Evolutionary conservation across 1,140 invertebrate species (phyloP).

Genomic region (Micrasema minimum): DNA sequence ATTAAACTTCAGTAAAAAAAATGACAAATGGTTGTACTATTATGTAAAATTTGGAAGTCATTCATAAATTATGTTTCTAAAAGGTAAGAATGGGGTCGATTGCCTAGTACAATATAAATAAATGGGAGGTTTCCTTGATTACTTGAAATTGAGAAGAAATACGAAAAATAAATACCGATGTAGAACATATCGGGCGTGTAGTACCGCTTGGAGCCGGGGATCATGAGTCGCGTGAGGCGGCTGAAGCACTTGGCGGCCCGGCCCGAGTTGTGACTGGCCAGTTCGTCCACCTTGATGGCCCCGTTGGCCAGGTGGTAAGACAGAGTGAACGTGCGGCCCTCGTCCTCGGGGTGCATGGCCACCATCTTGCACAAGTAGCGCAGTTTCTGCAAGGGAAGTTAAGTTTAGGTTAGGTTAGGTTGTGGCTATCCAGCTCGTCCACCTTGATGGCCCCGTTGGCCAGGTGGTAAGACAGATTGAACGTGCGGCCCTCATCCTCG

Average conservation of each 20-base stretch:
- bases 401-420: too few relatives aligned
- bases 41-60: too few relatives aligned
- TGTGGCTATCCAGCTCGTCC: constrained; percentile 69
- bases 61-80: too few relatives aligned
- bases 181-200: constrained; percentile 76
- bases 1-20: too few relatives aligned
- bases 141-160: too few relatives aligned
- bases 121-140: too few relatives aligned
- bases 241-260: constrained; percentile 78
- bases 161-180: too few relatives aligned
- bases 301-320: constrained; percentile 75
- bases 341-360: constrained; percentile 75
- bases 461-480: constrained; percentile 75
- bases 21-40: too few relatives aligned
- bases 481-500: constrained; percentile 73
- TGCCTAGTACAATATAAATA: too few relatives aligned
- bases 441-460: constrained; percentile 72
- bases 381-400: constrained; percentile 65
- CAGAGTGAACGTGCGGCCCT: constrained; percentile 72
- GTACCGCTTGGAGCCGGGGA: constrained; percentile 71
- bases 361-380: constrained; percentile 75
- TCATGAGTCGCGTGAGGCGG: constrained; percentile 73
- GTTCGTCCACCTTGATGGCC: constrained; percentile 71
- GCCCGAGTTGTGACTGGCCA: constrained; percentile 74
- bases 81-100: too few relatives aligned